Conservation (phyloP, 2,113 vertebrate genomes). For the Psilopsiagon aymara region DNA sequence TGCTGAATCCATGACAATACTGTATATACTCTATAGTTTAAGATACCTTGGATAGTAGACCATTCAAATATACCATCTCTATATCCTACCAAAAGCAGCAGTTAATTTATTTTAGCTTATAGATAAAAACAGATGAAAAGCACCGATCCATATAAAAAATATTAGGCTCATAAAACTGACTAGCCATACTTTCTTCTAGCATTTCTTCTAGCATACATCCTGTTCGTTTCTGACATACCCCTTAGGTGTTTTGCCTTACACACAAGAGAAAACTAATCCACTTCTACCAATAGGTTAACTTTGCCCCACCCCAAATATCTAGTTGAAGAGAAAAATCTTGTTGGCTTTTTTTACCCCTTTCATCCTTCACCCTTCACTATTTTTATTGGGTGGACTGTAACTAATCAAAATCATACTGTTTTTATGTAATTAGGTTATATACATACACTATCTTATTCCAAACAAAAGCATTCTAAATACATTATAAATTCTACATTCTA, state of each 20-base stretch:
- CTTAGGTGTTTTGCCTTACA: not conserved
- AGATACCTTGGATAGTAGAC: not conserved
- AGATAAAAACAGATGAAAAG: not conserved
- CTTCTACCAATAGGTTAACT: not conserved
- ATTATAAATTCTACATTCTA: too few relatives aligned
- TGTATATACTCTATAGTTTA: not conserved
- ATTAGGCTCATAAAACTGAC: not conserved
- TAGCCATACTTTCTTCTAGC: not conserved
- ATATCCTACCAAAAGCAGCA: not conserved
- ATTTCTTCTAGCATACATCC: not conserved
- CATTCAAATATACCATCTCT: not conserved
- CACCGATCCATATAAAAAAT: not conserved
- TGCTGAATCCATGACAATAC: too few relatives aligned
- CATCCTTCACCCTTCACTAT: not conserved
- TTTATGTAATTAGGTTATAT: not conserved
- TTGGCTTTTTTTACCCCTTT: fast-evolving
- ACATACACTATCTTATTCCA: not conserved
- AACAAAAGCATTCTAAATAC: not conserved
- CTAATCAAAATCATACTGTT: not conserved
- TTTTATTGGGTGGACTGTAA: not conserved
- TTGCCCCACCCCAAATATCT: not conserved
- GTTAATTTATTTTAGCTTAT: not conserved
- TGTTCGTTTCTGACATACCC: not conserved
- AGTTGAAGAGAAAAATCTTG: not conserved
- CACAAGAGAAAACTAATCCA: not conserved